Conservation (phyloP, 2,797 vertebrate genomes). For the Acipenser oxyrinchus region DNA sequence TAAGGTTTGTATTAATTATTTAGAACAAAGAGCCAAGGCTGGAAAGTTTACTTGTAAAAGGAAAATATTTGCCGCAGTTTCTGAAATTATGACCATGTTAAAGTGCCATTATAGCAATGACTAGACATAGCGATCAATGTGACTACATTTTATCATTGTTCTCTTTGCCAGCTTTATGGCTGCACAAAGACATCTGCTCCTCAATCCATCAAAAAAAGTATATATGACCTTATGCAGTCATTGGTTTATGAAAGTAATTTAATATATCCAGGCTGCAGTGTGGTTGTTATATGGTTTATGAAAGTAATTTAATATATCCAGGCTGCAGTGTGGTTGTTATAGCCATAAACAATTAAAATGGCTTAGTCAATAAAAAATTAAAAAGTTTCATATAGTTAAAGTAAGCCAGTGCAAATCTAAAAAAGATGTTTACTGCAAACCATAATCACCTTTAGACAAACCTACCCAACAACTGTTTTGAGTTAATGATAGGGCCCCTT, state of each 20-base stretch:
- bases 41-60: not conserved
- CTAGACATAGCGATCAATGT: slow-evolving; percentile 26
- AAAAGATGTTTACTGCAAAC: no score
- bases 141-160: slow-evolving; percentile 28
- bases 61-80: not conserved
- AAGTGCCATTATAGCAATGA: slow-evolving; percentile 11
- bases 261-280: no score
- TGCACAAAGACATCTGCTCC: slow-evolving; percentile 25
- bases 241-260: no score
- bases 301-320: no score
- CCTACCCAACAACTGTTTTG: no score
- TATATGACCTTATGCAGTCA: not conserved
- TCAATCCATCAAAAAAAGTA: not conserved
- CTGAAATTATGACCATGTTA: not conserved
- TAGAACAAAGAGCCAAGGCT: not conserved
- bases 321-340: not conserved
- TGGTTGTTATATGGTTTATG: not conserved
- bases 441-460: no score
- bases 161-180: slow-evolving; percentile 22
- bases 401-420: no score
- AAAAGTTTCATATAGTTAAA: no score
- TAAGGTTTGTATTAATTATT: slow-evolving; percentile 1
- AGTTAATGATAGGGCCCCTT: no score
- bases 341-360: not conserved
- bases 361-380: not conserved